A percentile compares a stretch with the other conserved stretches of the same genome.
Conservation (phyloP, 2,113 vertebrate species). For the Salvelinus fontinalis region DNA sequence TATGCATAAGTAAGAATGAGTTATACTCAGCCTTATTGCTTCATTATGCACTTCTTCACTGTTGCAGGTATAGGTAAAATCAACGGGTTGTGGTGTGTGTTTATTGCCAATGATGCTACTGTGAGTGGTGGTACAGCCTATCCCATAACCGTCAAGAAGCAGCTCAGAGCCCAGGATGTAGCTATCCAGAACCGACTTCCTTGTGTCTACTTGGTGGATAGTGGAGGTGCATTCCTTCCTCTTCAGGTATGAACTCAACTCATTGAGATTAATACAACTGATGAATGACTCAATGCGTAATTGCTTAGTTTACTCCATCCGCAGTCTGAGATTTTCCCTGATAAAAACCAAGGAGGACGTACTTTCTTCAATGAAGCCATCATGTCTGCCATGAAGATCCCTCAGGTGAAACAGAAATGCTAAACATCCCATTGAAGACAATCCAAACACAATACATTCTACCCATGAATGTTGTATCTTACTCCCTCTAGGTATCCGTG, state of each 20-base stretch:
- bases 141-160: conserved; percentile 85
- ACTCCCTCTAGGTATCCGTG: conserved; percentile 77
- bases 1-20: too few species aligned
- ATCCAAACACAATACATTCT: background rate
- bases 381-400: conserved; percentile 84
- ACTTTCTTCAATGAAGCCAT: conserved; percentile 84
- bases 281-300: too few species aligned
- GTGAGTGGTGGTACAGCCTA: conserved; percentile 84
- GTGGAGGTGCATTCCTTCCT: conserved; percentile 82
- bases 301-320: conserved; percentile 6
- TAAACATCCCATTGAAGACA: background rate
- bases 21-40: too few species aligned
- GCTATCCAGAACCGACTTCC: conserved; percentile 82
- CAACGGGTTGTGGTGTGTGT: conserved; percentile 82
- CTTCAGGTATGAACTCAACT: conserved; percentile 74
- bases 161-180: conserved; percentile 81
- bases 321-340: conserved; percentile 86
- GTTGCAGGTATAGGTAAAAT: conserved; percentile 80
- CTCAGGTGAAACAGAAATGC: conserved; percentile 76
- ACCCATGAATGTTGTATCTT: background rate
- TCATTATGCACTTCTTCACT: background rate
- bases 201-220: conserved; percentile 81
- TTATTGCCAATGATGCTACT: conserved; percentile 81
- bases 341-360: conserved; percentile 84
- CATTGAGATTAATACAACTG: background rate